Conservation (phyloP, 2,113 vertebrate species). For the Ahaetulla prasina region DNA sequence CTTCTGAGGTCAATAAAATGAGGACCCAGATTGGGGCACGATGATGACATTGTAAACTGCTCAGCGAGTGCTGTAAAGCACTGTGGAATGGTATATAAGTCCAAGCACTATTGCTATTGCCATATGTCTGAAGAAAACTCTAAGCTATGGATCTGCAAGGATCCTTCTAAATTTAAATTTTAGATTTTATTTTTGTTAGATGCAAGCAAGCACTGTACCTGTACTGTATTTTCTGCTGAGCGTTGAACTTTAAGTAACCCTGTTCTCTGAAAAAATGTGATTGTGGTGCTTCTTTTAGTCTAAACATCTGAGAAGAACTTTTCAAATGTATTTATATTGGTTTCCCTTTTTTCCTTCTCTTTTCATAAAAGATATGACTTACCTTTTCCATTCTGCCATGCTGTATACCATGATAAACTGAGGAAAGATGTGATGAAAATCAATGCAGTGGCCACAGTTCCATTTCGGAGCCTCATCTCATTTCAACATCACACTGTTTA, state of each 20-base stretch:
- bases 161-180: background rate
- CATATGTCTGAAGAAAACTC: background rate
- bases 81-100: too few species aligned
- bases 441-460: conserved; percentile 96
- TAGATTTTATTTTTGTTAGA: background rate
- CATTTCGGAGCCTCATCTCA: conserved; percentile 99
- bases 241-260: background rate
- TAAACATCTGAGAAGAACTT: background rate
- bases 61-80: background rate
- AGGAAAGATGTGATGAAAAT: conserved; percentile 95
- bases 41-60: background rate
- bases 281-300: background rate
- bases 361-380: conserved; percentile 44
- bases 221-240: background rate
- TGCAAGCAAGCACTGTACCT: background rate
- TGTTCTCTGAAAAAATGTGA: background rate
- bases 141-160: background rate
- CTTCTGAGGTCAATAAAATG: background rate
- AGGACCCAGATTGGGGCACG: background rate
- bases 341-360: background rate
- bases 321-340: background rate
- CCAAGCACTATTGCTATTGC: background rate
- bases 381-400: conserved; percentile 99
- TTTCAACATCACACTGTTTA: conserved; percentile 87
- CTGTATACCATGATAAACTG: conserved; percentile 96